Conservation (phyloP, 2,113 vertebrate genomes). For the Rhombomys opimus region DNA sequence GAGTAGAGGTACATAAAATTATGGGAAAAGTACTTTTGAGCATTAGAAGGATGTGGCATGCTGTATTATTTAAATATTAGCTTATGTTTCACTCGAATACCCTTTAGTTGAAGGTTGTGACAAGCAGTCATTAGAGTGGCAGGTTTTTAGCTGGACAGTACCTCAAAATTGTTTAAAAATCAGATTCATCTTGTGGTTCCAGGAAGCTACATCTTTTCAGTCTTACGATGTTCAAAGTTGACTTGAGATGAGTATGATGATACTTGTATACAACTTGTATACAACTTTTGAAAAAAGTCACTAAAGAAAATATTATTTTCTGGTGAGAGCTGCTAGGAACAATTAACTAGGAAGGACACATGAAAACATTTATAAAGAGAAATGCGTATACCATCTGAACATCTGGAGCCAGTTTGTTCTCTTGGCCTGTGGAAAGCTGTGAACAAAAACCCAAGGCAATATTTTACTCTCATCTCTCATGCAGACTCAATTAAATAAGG, state of each 20-base stretch:
- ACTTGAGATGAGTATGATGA: constrained; percentile 44
- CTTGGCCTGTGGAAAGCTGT: constrained; percentile 45
- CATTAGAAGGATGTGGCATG: not conserved
- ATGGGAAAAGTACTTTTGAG: not conserved
- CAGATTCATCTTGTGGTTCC: constrained; percentile 35
- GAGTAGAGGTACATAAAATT: not conserved
- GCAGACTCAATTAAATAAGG: constrained; percentile 74
- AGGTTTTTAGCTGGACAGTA: not conserved
- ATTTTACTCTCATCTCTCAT: constrained; percentile 68
- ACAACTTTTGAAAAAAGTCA: not conserved
- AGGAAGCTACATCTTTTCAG: constrained; percentile 36
- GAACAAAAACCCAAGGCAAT: constrained; percentile 66
- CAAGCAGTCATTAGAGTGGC: not conserved
- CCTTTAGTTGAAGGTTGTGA: not conserved
- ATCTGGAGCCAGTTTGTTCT: constrained; percentile 72
- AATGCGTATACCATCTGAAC: constrained; percentile 38
- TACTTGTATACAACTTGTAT: not conserved
- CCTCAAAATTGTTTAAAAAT: constrained; percentile 18
- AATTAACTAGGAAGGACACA: constrained; percentile 50
- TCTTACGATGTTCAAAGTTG: constrained; percentile 19
- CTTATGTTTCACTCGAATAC: constrained; percentile 13
- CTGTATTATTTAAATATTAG: not conserved
- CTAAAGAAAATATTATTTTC: constrained; percentile 51
- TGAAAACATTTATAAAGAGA: constrained; percentile 39
- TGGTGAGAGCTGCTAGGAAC: constrained; percentile 40